Conservation (phyloP, 2,113 vertebrate species). For the Alethe castanea region DNA sequence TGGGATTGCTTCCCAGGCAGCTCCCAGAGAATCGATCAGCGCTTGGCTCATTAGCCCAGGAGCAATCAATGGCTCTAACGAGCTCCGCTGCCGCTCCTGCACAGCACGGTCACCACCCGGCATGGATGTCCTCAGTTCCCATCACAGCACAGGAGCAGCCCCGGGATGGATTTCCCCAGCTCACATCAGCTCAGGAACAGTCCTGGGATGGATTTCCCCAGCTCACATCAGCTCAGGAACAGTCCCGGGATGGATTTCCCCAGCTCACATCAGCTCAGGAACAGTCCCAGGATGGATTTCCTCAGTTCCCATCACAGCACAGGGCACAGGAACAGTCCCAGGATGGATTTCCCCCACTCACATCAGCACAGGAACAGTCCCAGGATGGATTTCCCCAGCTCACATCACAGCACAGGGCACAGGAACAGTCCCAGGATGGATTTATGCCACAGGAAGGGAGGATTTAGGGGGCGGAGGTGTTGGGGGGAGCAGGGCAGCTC, state of each 20-base stretch:
- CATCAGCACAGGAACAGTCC: background rate
- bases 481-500: background rate
- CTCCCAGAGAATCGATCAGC: background rate
- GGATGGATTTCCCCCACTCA: no score
- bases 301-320: no score
- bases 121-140: background rate
- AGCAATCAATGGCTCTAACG: constrained; percentile 19
- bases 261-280: no score
- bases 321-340: no score
- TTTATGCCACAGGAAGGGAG: background rate
- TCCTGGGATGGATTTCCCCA: background rate
- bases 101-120: background rate
- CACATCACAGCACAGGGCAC: background rate
- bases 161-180: background rate
- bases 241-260: background rate
- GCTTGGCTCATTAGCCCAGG: constrained; percentile 25
- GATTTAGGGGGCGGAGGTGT: background rate
- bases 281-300: no score
- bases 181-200: background rate
- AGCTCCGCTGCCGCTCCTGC: background rate
- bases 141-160: background rate
- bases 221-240: no score
- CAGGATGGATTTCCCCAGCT: background rate
- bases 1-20: background rate
- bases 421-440: background rate